Evolutionary conservation across 2,888 invertebrate species (phyloP).

Genomic region (Conus canariensis): DNA sequence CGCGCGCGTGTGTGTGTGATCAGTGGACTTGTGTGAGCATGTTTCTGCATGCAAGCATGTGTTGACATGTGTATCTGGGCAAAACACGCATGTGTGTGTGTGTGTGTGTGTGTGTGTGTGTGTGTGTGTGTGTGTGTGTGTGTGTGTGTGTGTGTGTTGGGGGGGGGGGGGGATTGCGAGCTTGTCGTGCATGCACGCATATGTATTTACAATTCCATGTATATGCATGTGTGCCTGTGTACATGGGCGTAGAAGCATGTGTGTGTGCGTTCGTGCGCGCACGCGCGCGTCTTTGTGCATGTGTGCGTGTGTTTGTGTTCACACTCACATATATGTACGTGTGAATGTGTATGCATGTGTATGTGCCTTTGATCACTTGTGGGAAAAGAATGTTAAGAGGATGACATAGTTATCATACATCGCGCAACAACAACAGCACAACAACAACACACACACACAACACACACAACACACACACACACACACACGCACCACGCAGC

Average conservation of each 20-base stretch:
- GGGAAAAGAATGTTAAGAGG: too few species aligned
- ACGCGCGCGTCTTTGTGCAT: background rate
- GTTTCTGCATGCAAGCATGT: too few species aligned
- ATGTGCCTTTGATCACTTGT: too few species aligned
- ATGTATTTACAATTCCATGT: too few species aligned
- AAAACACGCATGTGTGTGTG: background rate
- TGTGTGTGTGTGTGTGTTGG: background rate
- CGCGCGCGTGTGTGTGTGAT: background rate
- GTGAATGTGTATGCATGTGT: background rate
- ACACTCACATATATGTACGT: background rate
- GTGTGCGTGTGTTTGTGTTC: background rate
- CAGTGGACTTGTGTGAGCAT: background rate
- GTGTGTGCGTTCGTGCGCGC: background rate
- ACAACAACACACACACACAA: too few species aligned
- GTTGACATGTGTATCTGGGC: background rate
- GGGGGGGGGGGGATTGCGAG: too few species aligned
- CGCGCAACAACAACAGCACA: too few species aligned
- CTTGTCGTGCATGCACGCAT: too few species aligned
- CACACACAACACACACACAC: too few species aligned
- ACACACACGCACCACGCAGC: too few species aligned
- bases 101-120: too few species aligned
- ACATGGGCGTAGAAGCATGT: background rate
- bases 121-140: background rate
- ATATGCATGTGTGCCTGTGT: background rate
- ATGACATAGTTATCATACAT: too few species aligned